These are phyloP conservation scores for Strigamia crassipes DNA, from an alignment of 2,888 invertebrate genomes.

Conservation along the genomic window DNA sequence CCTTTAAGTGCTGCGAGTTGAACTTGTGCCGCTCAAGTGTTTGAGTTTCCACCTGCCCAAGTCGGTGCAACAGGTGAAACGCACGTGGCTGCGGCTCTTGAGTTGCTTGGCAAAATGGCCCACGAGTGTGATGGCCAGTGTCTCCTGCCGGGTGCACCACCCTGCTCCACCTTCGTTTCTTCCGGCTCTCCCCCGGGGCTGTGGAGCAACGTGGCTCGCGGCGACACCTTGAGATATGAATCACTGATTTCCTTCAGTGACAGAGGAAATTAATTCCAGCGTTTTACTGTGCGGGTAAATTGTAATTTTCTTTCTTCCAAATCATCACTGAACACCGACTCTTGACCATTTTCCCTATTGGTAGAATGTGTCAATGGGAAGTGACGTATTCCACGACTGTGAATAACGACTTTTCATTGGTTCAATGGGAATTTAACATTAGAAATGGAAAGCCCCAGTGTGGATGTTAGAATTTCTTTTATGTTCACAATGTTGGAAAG, in stretches of 20 bases:
- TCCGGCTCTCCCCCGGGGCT: conserved; percentile 38
- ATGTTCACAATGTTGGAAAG: no score
- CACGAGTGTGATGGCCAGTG: conserved; percentile 33
- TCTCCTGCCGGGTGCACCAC: conserved; percentile 35
- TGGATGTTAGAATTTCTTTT: no score
- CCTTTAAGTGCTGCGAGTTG: background rate
- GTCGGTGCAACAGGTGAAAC: conserved; percentile 19
- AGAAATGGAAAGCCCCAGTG: no score
- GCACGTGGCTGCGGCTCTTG: conserved; percentile 8
- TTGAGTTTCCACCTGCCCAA: background rate
- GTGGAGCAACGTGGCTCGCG: conserved; percentile 27
- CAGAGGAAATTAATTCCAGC: background rate
- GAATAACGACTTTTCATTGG: no score
- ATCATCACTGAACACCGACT: no score
- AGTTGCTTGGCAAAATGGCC: conserved; percentile 31
- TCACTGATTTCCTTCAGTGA: conserved; percentile 14
- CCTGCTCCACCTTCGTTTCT: conserved; percentile 28
- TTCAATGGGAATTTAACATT: no score
- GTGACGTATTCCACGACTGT: no score
- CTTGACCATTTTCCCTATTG: no score
- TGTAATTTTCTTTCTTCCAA: background rate
- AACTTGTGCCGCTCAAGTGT: background rate
- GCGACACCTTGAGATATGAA: conserved; percentile 42
- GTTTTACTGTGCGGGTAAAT: background rate
- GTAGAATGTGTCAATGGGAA: no score